Evolutionary conservation across 2,888 invertebrate genomes (phyloP).

Genomic region (Hydroisotoma schaefferi): DNA sequence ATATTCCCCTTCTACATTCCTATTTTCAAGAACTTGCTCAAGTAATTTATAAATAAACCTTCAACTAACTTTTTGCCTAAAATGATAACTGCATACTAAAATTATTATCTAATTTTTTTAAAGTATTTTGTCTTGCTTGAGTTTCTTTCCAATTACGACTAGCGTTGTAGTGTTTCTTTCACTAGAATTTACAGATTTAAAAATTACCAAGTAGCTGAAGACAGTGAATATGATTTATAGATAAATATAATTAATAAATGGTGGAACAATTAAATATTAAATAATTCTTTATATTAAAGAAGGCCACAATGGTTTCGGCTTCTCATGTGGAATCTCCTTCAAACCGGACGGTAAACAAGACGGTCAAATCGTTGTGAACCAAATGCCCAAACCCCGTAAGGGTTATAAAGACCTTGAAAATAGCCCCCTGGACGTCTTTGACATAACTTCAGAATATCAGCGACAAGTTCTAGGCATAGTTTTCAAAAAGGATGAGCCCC

Average conservation of each 20-base stretch:
- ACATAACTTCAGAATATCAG: conserved; percentile 19
- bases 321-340: conserved; percentile 28
- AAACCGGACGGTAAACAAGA: conserved; percentile 19
- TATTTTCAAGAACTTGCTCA: conserved; percentile 32
- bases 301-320: conserved; percentile 31
- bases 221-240: no score
- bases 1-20: conserved; percentile 27
- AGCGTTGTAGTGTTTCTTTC: no score
- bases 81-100: no score
- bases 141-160: no score
- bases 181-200: no score
- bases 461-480: conserved; percentile 33
- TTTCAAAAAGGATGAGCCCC: conserved; percentile 18
- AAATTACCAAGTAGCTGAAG: no score
- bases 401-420: conserved; percentile 26
- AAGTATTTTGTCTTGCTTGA: no score
- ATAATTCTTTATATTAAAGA: background rate
- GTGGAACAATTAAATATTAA: background rate
- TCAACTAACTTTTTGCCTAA: no score
- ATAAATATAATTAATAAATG: background rate
- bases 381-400: conserved; percentile 36
- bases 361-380: conserved; percentile 30
- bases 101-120: no score
- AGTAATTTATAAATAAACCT: conserved; percentile 16
- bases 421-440: conserved; percentile 35